phyloP scores from a whole-genome alignment of 2,113 vertebrate species.

The Oreochromis spilurus region DNA sequence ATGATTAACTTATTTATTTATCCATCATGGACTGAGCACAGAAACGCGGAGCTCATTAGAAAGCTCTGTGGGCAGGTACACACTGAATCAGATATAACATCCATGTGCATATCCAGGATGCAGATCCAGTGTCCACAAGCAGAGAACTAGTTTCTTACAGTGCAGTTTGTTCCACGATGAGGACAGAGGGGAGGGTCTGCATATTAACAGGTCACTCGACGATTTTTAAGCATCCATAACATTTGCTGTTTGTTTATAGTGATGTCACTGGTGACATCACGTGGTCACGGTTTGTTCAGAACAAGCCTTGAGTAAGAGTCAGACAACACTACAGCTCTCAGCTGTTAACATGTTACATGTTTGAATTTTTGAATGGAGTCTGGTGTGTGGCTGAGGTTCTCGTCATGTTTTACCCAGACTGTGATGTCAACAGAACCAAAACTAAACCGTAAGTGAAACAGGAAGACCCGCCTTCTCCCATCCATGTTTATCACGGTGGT shows the following conservation, averaged over 20 bases:
- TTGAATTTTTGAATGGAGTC: not conserved
- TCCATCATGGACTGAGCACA: not conserved
- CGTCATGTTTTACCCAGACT: not conserved
- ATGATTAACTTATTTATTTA: not conserved
- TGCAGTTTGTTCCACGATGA: not conserved
- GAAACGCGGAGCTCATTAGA: not conserved
- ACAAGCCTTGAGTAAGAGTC: not conserved
- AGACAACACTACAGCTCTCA: not conserved
- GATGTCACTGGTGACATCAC: not conserved
- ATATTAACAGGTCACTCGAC: not conserved
- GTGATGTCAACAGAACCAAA: not conserved
- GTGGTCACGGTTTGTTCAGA: not conserved
- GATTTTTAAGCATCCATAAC: not conserved
- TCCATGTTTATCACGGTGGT: not conserved
- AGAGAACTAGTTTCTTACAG: not conserved
- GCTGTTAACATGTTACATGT: not conserved
- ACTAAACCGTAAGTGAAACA: not conserved
- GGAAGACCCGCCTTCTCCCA: not conserved
- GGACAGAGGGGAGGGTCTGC: not conserved
- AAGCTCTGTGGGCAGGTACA: not conserved
- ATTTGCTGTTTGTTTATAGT: not conserved
- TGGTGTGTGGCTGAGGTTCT: not conserved
- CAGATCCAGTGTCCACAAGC: not conserved
- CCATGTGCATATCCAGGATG: not conserved
- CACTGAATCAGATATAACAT: not conserved